Evolutionary conservation across 2,797 vertebrate species (phyloP), one percentile per base, ranked within the genome.

Genomic region (Scleropages formosus): DNA sequence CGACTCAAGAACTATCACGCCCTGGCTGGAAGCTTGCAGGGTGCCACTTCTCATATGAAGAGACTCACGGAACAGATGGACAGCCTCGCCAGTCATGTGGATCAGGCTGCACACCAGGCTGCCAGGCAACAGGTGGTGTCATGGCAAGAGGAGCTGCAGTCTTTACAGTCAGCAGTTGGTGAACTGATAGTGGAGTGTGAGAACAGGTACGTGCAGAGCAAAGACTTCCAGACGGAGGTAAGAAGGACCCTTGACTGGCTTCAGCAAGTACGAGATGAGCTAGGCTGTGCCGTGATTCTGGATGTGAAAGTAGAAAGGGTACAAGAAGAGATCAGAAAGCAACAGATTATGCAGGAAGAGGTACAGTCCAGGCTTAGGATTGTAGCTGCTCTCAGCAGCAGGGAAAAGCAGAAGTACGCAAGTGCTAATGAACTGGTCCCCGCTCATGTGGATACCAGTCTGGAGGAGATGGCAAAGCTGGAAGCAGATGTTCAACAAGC

Each of bases 291-390:
- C 0, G 78, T 96, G 47, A 89, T 91, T 20, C 93, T 96, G 81
- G 95, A 96, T 18, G 92, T 95, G 51, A 93, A 92, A 81, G 90
- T 96, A 71, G 95, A 94, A 85, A 95, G 88, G 80, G 94, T 98
- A 76, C 96, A 99, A 82, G 97, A 98, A 85, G 97, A 98, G 89
- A 96, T 99, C 82, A 82, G 97, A 61, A 98, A 96, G 85, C 93
- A 94, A 85, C 97, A 99, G 73, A 97, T 98, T 80, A 94, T 97
- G 80, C 96, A 98, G 83, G 96, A 99, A 67, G 97, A 99, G 87
- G 95, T 98, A 0, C 96, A 96, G 81, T 99, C 98, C 0, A 93
- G 94, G 77, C 87, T 98, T 78, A 93, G 98, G 78, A 97, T 99
- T 66, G 94, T 98, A 87, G 94, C 91, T 3, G 97, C 96, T 0